Conservation (phyloP, 2,888 invertebrate species). For the Melolontha melolontha region DNA sequence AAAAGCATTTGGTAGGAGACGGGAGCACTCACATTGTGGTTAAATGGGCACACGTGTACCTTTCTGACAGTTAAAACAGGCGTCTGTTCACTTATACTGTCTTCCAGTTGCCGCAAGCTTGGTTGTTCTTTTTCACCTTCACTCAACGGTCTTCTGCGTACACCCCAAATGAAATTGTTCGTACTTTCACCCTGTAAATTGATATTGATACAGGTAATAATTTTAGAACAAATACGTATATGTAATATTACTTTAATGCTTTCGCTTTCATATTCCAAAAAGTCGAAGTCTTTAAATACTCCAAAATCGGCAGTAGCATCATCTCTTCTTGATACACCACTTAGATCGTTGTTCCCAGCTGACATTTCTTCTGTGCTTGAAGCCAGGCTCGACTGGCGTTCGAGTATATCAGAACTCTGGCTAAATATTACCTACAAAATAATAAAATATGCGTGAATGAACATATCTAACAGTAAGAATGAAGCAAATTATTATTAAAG, state of each 20-base stretch:
- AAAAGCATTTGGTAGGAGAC: constrained; percentile 34
- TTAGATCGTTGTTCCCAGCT: constrained; percentile 82
- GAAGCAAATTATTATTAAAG: constrained; percentile 33
- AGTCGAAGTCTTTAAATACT: constrained; percentile 98
- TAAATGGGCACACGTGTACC: constrained; percentile 63
- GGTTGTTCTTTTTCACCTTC: constrained; percentile 79
- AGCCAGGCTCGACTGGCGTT: constrained; percentile 95
- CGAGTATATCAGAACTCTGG: constrained; percentile 95
- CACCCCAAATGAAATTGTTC: constrained; percentile 97
- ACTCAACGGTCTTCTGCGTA: constrained; percentile 85
- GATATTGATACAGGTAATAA: neutral
- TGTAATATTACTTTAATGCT: constrained; percentile 83
- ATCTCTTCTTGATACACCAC: constrained; percentile 83
- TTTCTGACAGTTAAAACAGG: constrained; percentile 74
- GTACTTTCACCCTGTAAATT: constrained; percentile 85
- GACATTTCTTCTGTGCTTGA: constrained; percentile 96
- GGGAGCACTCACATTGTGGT: constrained; percentile 60
- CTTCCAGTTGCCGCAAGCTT: constrained; percentile 71
- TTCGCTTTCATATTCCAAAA: constrained; percentile 97
- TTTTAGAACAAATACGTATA: constrained; percentile 23
- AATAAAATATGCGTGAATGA: neutral
- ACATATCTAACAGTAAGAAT: constrained; percentile 18
- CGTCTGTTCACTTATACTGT: constrained; percentile 79
- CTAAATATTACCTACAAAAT: constrained; percentile 92
- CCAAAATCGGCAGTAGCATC: constrained; percentile 89